phyloP scores from a whole-genome alignment of 1,140 invertebrate species.

The Drosophila truncata region DNA sequence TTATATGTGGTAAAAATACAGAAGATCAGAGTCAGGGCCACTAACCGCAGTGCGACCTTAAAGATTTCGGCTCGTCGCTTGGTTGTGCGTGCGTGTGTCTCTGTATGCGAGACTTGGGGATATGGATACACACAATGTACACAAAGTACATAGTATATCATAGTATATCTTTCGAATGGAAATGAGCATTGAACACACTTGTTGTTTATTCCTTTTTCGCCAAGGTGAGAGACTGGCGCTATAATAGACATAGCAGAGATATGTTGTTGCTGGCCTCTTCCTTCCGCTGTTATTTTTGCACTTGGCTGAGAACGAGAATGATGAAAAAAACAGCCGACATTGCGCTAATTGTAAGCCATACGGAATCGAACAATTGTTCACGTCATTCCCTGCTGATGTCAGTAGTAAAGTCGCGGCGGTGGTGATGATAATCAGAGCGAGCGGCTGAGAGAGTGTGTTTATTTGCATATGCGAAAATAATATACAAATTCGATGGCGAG shows the following conservation, averaged over 20 bases:
- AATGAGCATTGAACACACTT: constrained; percentile 36
- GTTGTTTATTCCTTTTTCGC: constrained; percentile 32
- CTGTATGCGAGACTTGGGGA: constrained; percentile 11
- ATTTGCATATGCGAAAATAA: constrained; percentile 26
- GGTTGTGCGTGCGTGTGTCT: constrained; percentile 17
- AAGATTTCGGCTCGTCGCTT: constrained; percentile 45
- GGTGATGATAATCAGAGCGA: constrained; percentile 31
- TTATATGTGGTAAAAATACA: constrained; percentile 63
- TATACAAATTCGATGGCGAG: constrained; percentile 9
- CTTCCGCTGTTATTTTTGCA: constrained; percentile 45
- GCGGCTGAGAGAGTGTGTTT: constrained; percentile 16
- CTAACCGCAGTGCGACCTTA: constrained; percentile 71
- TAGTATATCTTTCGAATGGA: constrained; percentile 24
- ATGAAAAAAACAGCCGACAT: constrained; percentile 74
- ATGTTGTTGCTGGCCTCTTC: constrained; percentile 22
- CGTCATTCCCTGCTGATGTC: constrained; percentile 46
- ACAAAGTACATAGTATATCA: constrained; percentile 21
- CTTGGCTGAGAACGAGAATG: constrained; percentile 58
- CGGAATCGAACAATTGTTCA: constrained; percentile 37
- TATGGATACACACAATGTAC: constrained; percentile 25
- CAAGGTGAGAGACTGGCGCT: constrained; percentile 35
- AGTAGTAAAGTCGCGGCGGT: constrained; percentile 10
- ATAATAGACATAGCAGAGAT: constrained; percentile 4
- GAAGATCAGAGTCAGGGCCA: constrained; percentile 81
- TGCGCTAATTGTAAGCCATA: constrained; percentile 66